A percentile compares a stretch with the other conserved stretches of the same genome.
These are phyloP conservation scores for Brachypalpus laphriformis DNA, from an alignment of 2,888 invertebrate species.

Conservation along the genomic window DNA sequence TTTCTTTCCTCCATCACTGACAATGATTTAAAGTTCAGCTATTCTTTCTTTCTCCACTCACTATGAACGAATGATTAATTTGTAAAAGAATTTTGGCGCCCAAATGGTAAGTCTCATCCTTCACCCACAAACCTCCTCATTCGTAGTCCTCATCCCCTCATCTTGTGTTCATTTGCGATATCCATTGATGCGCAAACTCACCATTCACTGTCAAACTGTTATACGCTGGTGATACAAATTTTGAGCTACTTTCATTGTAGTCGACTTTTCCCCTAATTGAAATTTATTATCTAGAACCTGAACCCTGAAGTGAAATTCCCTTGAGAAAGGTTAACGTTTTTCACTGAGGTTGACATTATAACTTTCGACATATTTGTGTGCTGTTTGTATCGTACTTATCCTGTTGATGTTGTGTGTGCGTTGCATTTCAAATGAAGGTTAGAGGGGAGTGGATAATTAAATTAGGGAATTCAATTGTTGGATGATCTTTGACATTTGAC, in stretches of 20 bases:
- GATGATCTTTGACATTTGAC: slow-evolving; percentile 25
- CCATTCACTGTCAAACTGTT: slow-evolving; percentile 14
- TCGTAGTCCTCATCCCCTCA: neutral
- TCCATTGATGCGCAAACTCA: slow-evolving; percentile 34
- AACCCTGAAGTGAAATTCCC: slow-evolving; percentile 43
- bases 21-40: neutral
- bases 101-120: neutral
- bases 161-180: no score
- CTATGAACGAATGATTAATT: neutral
- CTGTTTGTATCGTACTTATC: slow-evolving; percentile 2
- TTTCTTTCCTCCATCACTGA: neutral
- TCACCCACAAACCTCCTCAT: neutral
- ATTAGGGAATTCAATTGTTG: slow-evolving; percentile 28
- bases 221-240: neutral
- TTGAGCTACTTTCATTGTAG: neutral
- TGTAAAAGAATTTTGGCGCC: slow-evolving; percentile 24
- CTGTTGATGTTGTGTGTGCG: slow-evolving; percentile 12
- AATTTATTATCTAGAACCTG: slow-evolving; percentile 46
- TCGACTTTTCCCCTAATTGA: slow-evolving; percentile 11
- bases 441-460: slow-evolving; percentile 28
- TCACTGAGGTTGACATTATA: slow-evolving; percentile 29
- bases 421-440: slow-evolving; percentile 13
- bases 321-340: slow-evolving; percentile 48
- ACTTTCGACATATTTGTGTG: slow-evolving; percentile 14
- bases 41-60: neutral